Evolutionary conservation across 1,140 invertebrate genomes (phyloP).

Genomic region (Ruditapes philippinarum): DNA sequence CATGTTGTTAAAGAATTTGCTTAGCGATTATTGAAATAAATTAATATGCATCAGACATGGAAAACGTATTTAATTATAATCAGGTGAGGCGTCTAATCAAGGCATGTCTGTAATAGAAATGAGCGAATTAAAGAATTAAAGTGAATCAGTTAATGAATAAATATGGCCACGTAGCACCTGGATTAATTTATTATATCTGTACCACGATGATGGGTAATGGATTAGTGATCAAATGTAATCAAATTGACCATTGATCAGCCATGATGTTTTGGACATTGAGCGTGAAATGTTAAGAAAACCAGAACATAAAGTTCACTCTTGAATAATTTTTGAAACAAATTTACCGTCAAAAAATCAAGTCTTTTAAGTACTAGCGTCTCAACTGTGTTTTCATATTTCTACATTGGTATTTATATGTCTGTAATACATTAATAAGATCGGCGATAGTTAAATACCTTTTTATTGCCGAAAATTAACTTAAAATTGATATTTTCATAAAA

Average conservation of each 20-base stretch:
- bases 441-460: not conserved
- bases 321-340: slow-evolving; percentile 5
- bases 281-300: slow-evolving; percentile 28
- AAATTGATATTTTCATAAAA: slow-evolving; percentile 45
- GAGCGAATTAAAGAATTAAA: not conserved
- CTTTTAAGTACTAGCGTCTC: slow-evolving; percentile 6
- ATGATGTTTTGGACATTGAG: not conserved
- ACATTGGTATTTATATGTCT: slow-evolving; percentile 7
- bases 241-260: slow-evolving; percentile 3
- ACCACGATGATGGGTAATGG: not conserved
- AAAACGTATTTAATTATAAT: not conserved
- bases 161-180: not conserved
- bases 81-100: slow-evolving; percentile 6
- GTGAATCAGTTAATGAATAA: slow-evolving; percentile 1
- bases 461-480: slow-evolving; percentile 24
- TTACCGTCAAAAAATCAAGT: slow-evolving; percentile 26
- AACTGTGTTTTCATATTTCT: slow-evolving; percentile 1
- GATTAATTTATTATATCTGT: not conserved
- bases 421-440: not conserved
- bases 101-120: slow-evolving; percentile 14
- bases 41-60: not conserved
- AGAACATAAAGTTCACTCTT: not conserved
- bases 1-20: not conserved
- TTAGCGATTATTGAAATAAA: not conserved
- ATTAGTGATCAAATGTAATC: not conserved